Conservation (phyloP, 2,797 vertebrate genomes). For the Crypturellus tataupa region DNA sequence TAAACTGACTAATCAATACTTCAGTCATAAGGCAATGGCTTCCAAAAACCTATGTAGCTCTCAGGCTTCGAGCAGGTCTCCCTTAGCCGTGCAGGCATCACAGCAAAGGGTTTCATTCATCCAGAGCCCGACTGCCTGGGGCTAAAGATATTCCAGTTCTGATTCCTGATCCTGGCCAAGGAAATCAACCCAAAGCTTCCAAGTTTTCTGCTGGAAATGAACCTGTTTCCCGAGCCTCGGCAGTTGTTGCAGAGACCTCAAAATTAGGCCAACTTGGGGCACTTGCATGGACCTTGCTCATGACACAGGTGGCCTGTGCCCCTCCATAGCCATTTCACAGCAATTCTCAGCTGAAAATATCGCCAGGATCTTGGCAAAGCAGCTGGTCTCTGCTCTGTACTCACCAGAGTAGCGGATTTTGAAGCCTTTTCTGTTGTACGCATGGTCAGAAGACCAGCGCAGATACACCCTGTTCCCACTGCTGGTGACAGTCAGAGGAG, state of each 20-base stretch:
- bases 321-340: fast-evolving
- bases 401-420: slow-evolving; percentile 95
- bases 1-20: neutral
- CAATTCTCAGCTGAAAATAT: neutral
- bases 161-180: fast-evolving
- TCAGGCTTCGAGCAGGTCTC: neutral
- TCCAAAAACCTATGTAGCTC: neutral
- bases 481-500: slow-evolving; percentile 92
- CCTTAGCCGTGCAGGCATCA: neutral
- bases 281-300: neutral
- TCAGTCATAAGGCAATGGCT: neutral
- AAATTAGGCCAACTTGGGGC: fast-evolving
- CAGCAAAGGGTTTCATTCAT: neutral
- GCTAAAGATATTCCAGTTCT: neutral
- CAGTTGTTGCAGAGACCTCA: neutral
- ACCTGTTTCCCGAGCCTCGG: neutral
- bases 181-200: neutral
- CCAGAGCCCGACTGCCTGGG: fast-evolving
- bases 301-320: neutral
- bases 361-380: neutral
- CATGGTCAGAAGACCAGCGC: slow-evolving; percentile 97
- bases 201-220: neutral
- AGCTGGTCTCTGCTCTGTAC: neutral
- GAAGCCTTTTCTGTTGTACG: slow-evolving; percentile 96
- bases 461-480: slow-evolving; percentile 92